phyloP scores from a whole-genome alignment of 2,888 invertebrate genomes.

The Chironomus tentans region DNA sequence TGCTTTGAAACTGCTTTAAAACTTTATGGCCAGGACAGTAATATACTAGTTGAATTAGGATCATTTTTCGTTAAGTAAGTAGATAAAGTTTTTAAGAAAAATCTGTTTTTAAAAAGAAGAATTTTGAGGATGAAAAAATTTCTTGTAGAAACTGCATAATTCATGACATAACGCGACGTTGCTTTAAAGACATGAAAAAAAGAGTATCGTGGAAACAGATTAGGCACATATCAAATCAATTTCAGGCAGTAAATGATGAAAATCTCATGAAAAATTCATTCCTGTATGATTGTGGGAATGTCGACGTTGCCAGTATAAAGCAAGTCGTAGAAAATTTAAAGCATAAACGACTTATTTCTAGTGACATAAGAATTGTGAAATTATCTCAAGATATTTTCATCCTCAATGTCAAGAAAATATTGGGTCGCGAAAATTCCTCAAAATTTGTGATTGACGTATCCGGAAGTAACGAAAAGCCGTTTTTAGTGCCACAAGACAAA shows the following conservation, averaged over 20 bases:
- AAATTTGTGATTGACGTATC: neutral
- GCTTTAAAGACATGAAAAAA: neutral
- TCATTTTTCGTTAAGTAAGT: slow-evolving; percentile 5
- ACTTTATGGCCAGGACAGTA: neutral
- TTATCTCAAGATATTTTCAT: slow-evolving; percentile 3
- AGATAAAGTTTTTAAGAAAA: neutral
- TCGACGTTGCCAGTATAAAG: neutral
- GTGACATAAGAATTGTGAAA: neutral
- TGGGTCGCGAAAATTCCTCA: neutral
- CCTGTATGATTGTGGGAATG: slow-evolving; percentile 3
- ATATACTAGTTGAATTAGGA: neutral
- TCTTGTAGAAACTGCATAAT: neutral
- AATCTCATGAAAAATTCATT: neutral
- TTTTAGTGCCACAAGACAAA: neutral
- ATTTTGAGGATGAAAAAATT: slow-evolving; percentile 9
- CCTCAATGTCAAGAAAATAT: slow-evolving; percentile 6
- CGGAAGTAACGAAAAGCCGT: neutral
- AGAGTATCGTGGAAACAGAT: neutral
- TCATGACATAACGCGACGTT: neutral
- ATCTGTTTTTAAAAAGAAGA: neutral
- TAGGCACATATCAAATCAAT: neutral
- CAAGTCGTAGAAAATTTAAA: neutral
- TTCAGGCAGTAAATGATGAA: neutral
- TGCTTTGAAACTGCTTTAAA: neutral
- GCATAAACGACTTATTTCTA: neutral